These are phyloP conservation scores for Ochropleura plecta DNA, from an alignment of 2,888 invertebrate genomes.

Conservation along the genomic window DNA sequence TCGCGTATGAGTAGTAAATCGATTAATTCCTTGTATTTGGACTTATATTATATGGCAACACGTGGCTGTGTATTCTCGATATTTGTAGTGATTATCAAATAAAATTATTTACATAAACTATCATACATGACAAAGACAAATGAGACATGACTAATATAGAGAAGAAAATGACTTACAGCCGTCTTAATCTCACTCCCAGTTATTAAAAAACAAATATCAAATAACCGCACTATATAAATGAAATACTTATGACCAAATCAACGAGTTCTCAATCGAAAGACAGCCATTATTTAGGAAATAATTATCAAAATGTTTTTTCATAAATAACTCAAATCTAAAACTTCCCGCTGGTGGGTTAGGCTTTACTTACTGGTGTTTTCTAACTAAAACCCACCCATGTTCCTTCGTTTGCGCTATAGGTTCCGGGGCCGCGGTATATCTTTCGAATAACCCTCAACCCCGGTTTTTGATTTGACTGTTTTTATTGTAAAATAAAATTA, in stretches of 20 bases:
- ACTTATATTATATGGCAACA: slow-evolving; percentile 4
- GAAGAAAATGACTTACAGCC: neutral
- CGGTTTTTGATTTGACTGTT: too few relatives aligned
- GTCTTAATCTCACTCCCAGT: too few relatives aligned
- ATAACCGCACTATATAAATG: neutral
- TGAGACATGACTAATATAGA: neutral
- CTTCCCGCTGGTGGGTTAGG: too few relatives aligned
- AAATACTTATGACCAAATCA: neutral
- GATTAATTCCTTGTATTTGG: neutral
- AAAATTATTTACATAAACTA: neutral
- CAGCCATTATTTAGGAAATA: too few relatives aligned
- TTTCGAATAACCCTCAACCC: too few relatives aligned
- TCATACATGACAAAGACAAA: neutral
- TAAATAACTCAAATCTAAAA: too few relatives aligned
- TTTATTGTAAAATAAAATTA: neutral
- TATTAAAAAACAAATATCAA: neutral
- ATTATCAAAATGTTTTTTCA: too few relatives aligned
- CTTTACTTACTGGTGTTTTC: too few relatives aligned
- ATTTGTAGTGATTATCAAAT: neutral
- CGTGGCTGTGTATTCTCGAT: slow-evolving; percentile 21
- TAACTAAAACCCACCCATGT: too few relatives aligned
- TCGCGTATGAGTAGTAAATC: slow-evolving; percentile 29
- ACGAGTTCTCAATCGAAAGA: neutral
- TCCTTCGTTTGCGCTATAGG: too few relatives aligned
- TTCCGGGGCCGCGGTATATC: too few relatives aligned